Conservation (phyloP, 2,113 vertebrate genomes). For the Ramphastos sulfuratus region DNA sequence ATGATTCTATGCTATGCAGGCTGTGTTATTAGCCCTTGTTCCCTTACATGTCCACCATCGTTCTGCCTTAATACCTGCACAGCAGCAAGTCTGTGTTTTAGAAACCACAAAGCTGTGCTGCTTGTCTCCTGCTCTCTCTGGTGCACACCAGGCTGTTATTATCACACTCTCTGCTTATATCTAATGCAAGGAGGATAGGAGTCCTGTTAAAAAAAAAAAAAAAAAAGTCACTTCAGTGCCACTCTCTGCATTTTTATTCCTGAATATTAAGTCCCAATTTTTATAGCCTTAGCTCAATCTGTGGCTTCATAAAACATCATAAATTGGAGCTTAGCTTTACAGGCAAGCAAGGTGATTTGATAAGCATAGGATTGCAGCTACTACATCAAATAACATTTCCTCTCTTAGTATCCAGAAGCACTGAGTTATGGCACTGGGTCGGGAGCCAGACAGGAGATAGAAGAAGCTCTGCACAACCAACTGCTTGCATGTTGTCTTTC, state of each 20-base stretch:
- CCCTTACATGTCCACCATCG: neutral
- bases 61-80: neutral
- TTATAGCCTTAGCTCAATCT: constrained; percentile 52
- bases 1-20: too few relatives aligned
- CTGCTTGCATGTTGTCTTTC: neutral
- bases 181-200: neutral
- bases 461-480: constrained; percentile 17
- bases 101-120: neutral
- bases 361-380: constrained; percentile 41
- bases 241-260: constrained; percentile 44
- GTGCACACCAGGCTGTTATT: neutral
- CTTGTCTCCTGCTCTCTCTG: neutral
- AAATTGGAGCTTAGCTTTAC: constrained; percentile 53
- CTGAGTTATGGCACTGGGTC: neutral
- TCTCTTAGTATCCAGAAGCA: neutral
- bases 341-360: constrained; percentile 52
- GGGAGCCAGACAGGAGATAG: neutral
- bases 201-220: neutral
- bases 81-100: neutral
- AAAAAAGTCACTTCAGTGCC: neutral
- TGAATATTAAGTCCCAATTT: constrained; percentile 63
- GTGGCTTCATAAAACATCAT: constrained; percentile 58
- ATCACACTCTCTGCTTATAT: neutral
- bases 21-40: neutral
- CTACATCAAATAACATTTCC: neutral